Evolutionary conservation across 2,797 vertebrate genomes (phyloP), one percentile per base, ranked within the genome.

Genomic region (Poecilia velifera): DNA sequence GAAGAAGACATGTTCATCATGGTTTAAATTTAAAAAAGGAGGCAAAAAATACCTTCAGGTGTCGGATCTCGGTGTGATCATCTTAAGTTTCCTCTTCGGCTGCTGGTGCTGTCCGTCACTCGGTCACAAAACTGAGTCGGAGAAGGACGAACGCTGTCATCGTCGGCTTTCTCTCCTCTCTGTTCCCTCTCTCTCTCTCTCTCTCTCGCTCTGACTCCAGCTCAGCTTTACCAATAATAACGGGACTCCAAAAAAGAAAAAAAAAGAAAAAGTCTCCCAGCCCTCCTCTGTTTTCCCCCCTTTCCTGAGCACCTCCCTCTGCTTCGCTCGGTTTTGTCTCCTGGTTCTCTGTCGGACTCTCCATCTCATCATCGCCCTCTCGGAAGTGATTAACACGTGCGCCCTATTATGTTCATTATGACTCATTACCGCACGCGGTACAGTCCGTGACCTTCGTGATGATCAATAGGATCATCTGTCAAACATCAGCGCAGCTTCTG

Each of bases 131-230:
- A 89, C 94, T 86, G 94, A 94, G 90, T 91, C 90, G 88, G 90
- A 92, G 92, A 92, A 92, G 94, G 91, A 89, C 88, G 86, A 90
- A 91, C 90, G 89, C 91, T 87, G 93, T 84, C 87, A 86, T 88
- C 84, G 72, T 88, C 84, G 73, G 46, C 36, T 72, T 62, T 41
- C 87, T 86, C 82, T 77, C 87, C 79, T 77, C 86, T 79, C 87
- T 70, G 76, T 66, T 73, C 49, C 72, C 53, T 77, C 74, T 74
- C 83, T 51, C 78, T 43, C 83, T 74, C 41, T 31, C 39, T 53
- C 74, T 18, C 59, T 53, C 81, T 18, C 66, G 34, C 64, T 79
- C 59, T 31, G 43, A 31, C 36, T 36, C 68, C 25, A 68, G 34
- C 64, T 68, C 64, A 25, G 64, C 64, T 36, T 68, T 62, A 49